Percentiles rank a stretch among this genome's conserved stretches.
Conservation (phyloP, 1,140 invertebrate species). For the Pomacea maculata region DNA sequence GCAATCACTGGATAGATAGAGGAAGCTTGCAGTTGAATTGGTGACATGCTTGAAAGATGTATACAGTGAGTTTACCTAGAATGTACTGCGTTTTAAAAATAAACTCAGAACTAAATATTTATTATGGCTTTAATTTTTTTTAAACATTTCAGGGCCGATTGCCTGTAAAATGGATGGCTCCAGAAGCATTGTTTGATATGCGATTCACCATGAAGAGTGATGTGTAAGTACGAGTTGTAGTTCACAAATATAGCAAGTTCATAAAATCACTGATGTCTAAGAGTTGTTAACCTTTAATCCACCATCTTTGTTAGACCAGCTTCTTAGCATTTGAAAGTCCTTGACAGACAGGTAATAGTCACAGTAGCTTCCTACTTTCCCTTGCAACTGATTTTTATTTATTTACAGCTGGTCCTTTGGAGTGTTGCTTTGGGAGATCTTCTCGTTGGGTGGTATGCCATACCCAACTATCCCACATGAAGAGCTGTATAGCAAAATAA, state of each 20-base stretch:
- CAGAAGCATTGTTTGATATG: slow-evolving; percentile 78
- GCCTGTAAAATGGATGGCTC: slow-evolving; percentile 99
- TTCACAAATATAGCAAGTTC: neutral
- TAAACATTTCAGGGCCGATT: slow-evolving; percentile 73
- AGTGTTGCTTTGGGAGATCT: slow-evolving; percentile 70
- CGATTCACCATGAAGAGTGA: slow-evolving; percentile 66
- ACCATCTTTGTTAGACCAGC: too few species aligned
- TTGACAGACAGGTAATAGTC: too few species aligned
- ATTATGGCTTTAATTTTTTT: neutral
- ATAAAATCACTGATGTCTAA: too few species aligned
- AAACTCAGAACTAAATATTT: too few species aligned
- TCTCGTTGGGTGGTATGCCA: slow-evolving; percentile 70
- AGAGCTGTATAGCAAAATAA: slow-evolving; percentile 83
- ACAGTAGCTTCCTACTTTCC: too few species aligned
- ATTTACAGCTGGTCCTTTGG: slow-evolving; percentile 68
- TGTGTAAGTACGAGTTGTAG: slow-evolving; percentile 70
- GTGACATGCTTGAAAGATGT: too few species aligned
- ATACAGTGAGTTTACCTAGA: too few species aligned
- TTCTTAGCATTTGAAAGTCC: too few species aligned
- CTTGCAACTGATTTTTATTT: slow-evolving; percentile 10
- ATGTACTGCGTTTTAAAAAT: too few species aligned
- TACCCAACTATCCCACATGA: slow-evolving; percentile 73
- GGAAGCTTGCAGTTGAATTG: too few species aligned
- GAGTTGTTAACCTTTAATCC: too few species aligned
- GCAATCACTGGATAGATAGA: too few species aligned